Percentiles rank a stretch among this genome's conserved stretches.
Conservation (phyloP, 2,888 invertebrate species). For the Ochlodes sylvanus region DNA sequence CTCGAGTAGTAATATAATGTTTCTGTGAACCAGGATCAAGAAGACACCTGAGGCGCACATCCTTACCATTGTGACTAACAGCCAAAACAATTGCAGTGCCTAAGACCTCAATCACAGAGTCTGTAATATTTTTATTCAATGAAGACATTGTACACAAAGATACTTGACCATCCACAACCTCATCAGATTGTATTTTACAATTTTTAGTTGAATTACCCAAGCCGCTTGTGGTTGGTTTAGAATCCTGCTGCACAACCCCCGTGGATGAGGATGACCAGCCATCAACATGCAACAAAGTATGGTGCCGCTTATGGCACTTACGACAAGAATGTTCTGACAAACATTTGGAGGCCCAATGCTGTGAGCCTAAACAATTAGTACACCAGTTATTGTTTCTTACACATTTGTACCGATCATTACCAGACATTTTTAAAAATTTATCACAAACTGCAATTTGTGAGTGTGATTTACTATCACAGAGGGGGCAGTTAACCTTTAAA, state of each 20-base stretch:
- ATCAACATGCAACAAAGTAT: constrained; percentile 1
- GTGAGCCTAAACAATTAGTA: constrained; percentile 4
- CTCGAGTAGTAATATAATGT: background rate
- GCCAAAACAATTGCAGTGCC: background rate
- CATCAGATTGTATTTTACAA: background rate
- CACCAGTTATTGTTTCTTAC: background rate
- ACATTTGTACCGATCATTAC: background rate
- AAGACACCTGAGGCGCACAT: background rate
- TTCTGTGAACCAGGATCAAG: background rate
- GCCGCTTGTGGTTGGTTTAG: background rate
- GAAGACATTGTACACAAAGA: background rate
- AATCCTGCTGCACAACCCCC: background rate
- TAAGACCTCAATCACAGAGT: background rate
- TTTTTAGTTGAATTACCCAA: background rate
- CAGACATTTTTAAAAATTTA: background rate
- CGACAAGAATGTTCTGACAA: background rate
- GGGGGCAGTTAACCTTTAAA: background rate
- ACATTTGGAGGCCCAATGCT: background rate
- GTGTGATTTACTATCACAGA: background rate
- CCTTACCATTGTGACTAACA: background rate
- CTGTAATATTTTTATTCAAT: background rate
- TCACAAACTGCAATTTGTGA: background rate
- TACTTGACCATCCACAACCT: background rate
- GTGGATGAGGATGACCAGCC: background rate
- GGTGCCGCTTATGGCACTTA: constrained; percentile 2